Evolutionary conservation across 2,113 vertebrate genomes (phyloP).

Genomic region (Tragelaphus strepsiceros): DNA sequence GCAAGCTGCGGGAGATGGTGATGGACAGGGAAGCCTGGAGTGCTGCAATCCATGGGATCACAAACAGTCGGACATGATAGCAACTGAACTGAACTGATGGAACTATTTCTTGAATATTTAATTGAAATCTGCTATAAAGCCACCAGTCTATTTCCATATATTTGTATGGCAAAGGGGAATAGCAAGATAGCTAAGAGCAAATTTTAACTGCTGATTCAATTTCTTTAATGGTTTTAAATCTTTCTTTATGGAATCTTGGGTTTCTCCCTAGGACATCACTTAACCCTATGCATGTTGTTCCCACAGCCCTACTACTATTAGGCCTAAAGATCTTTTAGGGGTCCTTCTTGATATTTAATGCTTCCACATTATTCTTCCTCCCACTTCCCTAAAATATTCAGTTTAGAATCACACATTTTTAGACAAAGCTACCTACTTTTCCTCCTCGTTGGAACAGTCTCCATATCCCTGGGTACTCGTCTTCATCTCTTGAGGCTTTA

Average conservation of each 20-base stretch:
- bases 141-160: not conserved
- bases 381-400: not conserved
- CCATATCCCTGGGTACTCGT: not conserved
- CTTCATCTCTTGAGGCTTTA: not conserved
- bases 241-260: not conserved
- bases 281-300: not conserved
- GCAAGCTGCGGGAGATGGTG: not conserved
- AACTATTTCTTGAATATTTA: not conserved
- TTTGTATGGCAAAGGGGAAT: too few species aligned
- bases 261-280: not conserved
- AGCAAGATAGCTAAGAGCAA: not conserved
- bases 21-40: not conserved
- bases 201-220: not conserved
- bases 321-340: not conserved
- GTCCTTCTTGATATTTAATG: not conserved
- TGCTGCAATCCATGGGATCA: not conserved
- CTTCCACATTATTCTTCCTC: not conserved
- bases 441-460: not conserved
- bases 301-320: not conserved
- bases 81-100: not conserved
- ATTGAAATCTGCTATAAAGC: not conserved
- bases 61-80: not conserved
- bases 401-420: not conserved
- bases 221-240: not conserved
- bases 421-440: not conserved